A percentile compares a stretch with the other conserved stretches of the same genome.
phyloP scores from a whole-genome alignment of 2,888 invertebrate genomes.

The Andrena marginata region DNA sequence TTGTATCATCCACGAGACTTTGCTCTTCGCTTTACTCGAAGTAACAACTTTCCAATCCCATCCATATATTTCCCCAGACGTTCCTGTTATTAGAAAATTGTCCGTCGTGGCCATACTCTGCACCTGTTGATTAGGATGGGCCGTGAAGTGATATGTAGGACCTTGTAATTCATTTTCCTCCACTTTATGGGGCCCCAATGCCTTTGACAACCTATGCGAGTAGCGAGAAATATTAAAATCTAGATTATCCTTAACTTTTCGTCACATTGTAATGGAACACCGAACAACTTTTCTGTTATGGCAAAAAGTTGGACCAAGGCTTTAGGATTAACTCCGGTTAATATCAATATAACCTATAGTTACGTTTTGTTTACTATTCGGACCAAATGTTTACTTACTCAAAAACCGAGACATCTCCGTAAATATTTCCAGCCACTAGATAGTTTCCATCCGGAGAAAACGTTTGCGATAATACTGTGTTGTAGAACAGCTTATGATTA shows the following conservation, averaged over 20 bases:
- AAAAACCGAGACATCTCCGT: constrained; percentile 93
- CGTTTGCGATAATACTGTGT: constrained; percentile 92
- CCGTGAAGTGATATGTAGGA: constrained; percentile 88
- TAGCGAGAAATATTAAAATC: constrained; percentile 12
- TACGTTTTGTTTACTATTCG: not conserved
- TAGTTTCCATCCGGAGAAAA: constrained; percentile 94
- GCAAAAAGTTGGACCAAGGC: not conserved
- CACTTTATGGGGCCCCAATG: constrained; percentile 87
- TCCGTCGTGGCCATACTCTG: constrained; percentile 89
- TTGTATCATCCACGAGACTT: constrained; percentile 89
- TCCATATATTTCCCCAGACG: constrained; percentile 91
- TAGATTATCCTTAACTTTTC: not conserved
- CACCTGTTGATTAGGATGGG: constrained; percentile 89
- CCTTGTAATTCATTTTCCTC: constrained; percentile 87
- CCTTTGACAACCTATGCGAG: constrained; percentile 87
- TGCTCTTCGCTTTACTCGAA: constrained; percentile 87
- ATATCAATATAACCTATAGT: constrained; percentile 31
- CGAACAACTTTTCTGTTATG: no score
- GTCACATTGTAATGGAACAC: no score
- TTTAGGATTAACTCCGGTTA: not conserved
- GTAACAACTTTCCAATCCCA: constrained; percentile 91
- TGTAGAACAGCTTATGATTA: constrained; percentile 89
- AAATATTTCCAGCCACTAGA: constrained; percentile 93
- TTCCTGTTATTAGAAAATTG: constrained; percentile 90
- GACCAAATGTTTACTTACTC: constrained; percentile 87